phyloP scores from a whole-genome alignment of 2,888 invertebrate genomes.

The Podabrus alpinus region DNA sequence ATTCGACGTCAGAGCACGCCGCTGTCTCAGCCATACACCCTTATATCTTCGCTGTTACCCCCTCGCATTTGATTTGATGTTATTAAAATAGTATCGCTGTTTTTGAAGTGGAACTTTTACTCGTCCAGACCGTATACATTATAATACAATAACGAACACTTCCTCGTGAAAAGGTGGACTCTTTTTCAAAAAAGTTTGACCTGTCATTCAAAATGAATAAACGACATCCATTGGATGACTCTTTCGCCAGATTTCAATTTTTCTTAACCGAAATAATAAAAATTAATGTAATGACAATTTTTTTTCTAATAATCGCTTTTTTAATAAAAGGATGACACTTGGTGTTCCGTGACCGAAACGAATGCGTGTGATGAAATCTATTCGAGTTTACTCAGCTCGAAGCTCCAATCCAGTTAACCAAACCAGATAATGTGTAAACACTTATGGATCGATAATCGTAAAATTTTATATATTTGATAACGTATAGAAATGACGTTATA shows the following conservation, averaged over 20 bases:
- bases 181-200: no score
- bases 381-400: background rate
- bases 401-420: background rate
- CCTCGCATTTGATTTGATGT: conserved; percentile 29
- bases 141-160: background rate
- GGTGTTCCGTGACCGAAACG: background rate
- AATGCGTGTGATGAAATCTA: background rate
- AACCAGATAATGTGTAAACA: background rate
- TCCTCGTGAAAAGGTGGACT: background rate
- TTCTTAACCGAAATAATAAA: background rate
- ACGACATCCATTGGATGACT: background rate
- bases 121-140: background rate
- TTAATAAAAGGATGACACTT: background rate
- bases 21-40: conserved; percentile 32
- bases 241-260: background rate
- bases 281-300: background rate
- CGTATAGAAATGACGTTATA: background rate
- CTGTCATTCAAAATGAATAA: background rate
- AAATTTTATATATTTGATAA: background rate
- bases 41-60: conserved; percentile 30
- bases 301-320: background rate
- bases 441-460: background rate
- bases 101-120: background rate
- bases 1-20: conserved; percentile 31
- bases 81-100: conserved; percentile 20